Evolutionary conservation across 2,888 invertebrate genomes (phyloP), one percentile per base, ranked within the genome.

Genomic region (Drosophila peninsularis): DNA sequence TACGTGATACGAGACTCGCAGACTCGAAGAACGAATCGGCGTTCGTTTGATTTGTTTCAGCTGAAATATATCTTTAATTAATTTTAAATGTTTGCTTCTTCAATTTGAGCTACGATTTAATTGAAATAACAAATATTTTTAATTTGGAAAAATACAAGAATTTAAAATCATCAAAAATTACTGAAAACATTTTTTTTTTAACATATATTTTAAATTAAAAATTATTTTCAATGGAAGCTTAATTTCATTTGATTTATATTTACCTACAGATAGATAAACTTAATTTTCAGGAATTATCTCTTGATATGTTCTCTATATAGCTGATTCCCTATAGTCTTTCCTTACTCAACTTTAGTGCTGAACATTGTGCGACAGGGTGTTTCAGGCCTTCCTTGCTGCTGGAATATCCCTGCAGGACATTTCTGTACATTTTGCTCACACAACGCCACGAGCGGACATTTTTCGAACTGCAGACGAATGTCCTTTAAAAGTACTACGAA

Each of bases 31-130:
- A 45, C 52, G 52, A 13, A 34, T 54, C 44, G 47, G 47, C 45
- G 21, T 53, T 67, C 45, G 21, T 64, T 64, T 61, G 56, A 65
- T 45, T 62, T 53, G 30, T 36, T 64, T 24, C 21, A 17, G 9
- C 30, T n/a, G 45, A 32, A 34, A 4, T 6, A 27, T 14, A 37
- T 19, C 19, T 14, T 36, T 27, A 36, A 44, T 21, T 32, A 21
- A 21, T 34, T 34, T 19, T 14, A 17, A 37, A 17, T 37, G 13
- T 52, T 24, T 37, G n/a, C 10, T n/a, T n/a, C 5, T 13, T 32
- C 19, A 19, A 19, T 9, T 32, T 19, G 13, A 5, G 14, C 19
- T 1, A 34, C 14, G 19, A 49, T 14, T 49, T 19, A 30, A 32
- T 32, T 34, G 13, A 32, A 14, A 30, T 11, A 17, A 30, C 2